Percentiles rank a stretch among this genome's conserved stretches.
Evolutionary conservation across 2,113 vertebrate species (phyloP).

Genomic region (Pavo muticus): DNA sequence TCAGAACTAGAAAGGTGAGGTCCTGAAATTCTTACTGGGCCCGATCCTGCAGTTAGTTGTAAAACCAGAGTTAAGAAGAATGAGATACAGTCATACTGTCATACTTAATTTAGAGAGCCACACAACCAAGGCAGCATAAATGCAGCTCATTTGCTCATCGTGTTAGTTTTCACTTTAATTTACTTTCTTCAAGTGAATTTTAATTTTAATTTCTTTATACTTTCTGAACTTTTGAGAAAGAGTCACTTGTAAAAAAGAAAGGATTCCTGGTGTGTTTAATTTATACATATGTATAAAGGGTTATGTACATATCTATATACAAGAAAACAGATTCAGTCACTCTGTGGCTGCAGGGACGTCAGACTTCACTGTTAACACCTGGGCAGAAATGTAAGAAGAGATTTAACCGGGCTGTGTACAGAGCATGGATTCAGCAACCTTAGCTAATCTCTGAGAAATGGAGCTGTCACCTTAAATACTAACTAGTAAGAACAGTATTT

Average conservation of each 20-base stretch:
- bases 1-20: not conserved
- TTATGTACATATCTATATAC: accelerated
- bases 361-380: not conserved
- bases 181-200: not conserved
- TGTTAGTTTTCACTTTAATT: not conserved
- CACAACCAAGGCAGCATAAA: not conserved
- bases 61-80: not conserved
- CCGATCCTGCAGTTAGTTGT: not conserved
- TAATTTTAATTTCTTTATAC: not conserved
- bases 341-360: not conserved
- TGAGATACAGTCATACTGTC: not conserved
- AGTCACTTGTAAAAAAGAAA: not conserved
- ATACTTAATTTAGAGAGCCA: not conserved
- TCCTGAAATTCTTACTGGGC: not conserved
- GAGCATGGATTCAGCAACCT: not conserved
- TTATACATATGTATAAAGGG: not conserved
- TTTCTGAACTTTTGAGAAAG: not conserved
- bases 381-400: not conserved
- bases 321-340: not conserved
- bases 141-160: not conserved
- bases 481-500: not conserved
- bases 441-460: not conserved
- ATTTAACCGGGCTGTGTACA: not conserved
- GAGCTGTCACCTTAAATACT: accelerated
- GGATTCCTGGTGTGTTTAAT: not conserved